Percentiles rank a stretch among this genome's conserved stretches.
Conservation (phyloP, 2,797 vertebrate genomes). For the Molossus molossus region DNA sequence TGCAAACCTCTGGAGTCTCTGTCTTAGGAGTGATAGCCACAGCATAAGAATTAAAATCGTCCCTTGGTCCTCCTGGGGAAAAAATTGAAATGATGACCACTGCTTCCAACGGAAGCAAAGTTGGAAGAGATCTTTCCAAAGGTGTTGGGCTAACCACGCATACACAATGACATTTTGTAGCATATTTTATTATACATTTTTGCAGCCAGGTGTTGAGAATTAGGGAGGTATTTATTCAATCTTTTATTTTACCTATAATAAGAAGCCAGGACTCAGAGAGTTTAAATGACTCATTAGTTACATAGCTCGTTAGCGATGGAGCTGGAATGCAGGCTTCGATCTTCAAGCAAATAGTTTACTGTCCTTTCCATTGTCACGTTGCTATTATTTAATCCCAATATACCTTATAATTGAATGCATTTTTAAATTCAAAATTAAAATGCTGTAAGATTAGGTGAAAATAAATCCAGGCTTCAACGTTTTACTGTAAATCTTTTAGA, state of each 20-base stretch:
- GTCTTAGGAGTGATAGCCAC: neutral
- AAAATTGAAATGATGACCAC: neutral
- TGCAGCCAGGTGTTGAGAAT: neutral
- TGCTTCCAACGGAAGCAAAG: neutral
- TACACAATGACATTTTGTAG: neutral
- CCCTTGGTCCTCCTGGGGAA: neutral
- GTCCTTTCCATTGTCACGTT: neutral
- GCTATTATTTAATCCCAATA: neutral
- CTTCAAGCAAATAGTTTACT: neutral
- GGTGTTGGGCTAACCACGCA: neutral
- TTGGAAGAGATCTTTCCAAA: neutral
- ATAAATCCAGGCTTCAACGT: neutral
- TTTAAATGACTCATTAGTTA: neutral
- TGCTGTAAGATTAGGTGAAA: constrained; percentile 19
- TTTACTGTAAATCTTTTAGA: neutral
- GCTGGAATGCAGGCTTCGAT: neutral
- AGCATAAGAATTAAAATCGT: neutral
- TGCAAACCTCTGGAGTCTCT: neutral
- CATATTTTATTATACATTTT: neutral
- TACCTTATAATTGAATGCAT: neutral
- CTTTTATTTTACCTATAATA: neutral
- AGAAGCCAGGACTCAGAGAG: neutral
- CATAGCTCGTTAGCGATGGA: neutral
- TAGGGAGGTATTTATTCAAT: neutral
- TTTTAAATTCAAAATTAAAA: neutral